phyloP scores from a whole-genome alignment of 2,888 invertebrate genomes.

The Mystacides longicornis region DNA sequence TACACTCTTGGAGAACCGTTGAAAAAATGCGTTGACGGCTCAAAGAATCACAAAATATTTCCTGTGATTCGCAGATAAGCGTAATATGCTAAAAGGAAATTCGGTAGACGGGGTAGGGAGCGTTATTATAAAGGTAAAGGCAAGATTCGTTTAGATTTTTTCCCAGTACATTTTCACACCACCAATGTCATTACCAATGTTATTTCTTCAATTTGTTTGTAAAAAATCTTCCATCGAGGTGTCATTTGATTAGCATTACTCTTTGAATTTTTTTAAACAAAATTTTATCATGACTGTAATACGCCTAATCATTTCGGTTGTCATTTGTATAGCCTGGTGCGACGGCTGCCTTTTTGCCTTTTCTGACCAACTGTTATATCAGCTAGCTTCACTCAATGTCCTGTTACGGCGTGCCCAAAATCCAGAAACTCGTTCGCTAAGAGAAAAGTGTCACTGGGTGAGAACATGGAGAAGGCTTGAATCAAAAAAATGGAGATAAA shows the following conservation, averaged over 20 bases:
- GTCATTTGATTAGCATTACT: background rate
- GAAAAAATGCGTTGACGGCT: conserved; percentile 14
- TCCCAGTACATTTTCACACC: background rate
- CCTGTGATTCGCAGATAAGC: conserved; percentile 21
- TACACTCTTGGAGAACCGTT: background rate
- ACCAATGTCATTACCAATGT: background rate
- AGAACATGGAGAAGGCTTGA: too few relatives aligned
- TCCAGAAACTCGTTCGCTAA: too few relatives aligned
- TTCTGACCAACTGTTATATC: too few relatives aligned
- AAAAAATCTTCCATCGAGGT: background rate
- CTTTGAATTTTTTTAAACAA: background rate
- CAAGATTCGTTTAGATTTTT: background rate
- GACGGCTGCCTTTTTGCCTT: too few relatives aligned
- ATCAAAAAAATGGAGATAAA: too few relatives aligned
- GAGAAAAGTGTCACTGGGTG: too few relatives aligned
- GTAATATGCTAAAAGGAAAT: conserved; percentile 11
- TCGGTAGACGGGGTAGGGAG: background rate
- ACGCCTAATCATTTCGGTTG: too few relatives aligned
- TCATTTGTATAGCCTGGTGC: too few relatives aligned
- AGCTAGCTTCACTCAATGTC: too few relatives aligned
- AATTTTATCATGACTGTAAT: too few relatives aligned
- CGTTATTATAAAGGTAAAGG: background rate
- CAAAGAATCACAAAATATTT: conserved; percentile 25
- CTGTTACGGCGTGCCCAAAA: too few relatives aligned
- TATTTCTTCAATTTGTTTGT: background rate